phyloP scores from a whole-genome alignment of 2,113 vertebrate genomes.

The Leptosomus discolor region DNA sequence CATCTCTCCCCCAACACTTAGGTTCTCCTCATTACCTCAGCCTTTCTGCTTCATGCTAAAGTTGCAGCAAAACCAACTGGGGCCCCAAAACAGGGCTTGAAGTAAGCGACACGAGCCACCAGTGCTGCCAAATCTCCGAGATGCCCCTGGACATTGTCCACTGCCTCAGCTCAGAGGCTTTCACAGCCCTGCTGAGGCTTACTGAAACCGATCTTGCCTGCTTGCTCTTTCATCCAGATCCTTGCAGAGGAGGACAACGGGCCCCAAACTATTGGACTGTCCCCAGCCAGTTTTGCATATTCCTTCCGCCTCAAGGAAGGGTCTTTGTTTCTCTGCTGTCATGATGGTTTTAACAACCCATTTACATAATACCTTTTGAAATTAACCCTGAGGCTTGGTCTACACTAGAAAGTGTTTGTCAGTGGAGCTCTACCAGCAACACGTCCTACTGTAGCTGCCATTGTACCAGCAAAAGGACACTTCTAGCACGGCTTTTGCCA shows the following conservation, averaged over 20 bases:
- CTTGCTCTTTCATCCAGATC: background rate
- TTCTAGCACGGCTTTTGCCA: background rate
- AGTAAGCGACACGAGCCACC: rapidly evolving
- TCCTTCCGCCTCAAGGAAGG: background rate
- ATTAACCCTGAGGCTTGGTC: background rate
- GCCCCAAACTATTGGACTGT: background rate
- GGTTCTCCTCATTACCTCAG: background rate
- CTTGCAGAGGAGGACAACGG: background rate
- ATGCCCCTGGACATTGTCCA: background rate
- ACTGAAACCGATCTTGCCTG: background rate
- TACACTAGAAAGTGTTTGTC: background rate
- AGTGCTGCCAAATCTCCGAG: background rate
- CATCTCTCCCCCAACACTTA: background rate
- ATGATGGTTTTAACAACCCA: background rate
- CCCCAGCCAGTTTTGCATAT: background rate
- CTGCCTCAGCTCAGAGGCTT: background rate
- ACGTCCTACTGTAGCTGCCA: rapidly evolving
- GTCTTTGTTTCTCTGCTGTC: conserved; percentile 18
- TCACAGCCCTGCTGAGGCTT: background rate
- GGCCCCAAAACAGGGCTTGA: background rate
- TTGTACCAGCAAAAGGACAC: background rate
- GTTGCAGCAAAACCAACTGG: background rate
- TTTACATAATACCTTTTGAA: conserved; percentile 38
- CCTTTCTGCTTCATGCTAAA: background rate
- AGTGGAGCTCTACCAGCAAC: background rate